phyloP scores from a whole-genome alignment of 1,140 invertebrate genomes.

The Ladona fulva region DNA sequence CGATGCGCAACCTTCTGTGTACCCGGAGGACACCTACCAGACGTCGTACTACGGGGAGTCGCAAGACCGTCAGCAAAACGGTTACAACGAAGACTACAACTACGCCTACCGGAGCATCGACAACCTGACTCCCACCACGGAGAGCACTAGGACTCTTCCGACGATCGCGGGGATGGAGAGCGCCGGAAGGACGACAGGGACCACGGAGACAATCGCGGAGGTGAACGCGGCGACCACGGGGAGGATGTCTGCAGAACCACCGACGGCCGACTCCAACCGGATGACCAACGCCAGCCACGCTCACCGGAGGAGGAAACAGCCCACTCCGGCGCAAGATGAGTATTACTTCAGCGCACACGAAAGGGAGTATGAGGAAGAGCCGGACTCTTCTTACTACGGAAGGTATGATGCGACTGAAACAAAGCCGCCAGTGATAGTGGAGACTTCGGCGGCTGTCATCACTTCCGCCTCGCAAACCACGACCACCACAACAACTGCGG shows the following conservation, averaged over 20 bases:
- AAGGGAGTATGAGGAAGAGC: background rate
- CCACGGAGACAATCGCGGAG: background rate
- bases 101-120: conserved; percentile 56
- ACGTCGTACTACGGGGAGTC: conserved; percentile 11
- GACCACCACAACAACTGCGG: conserved; percentile 27
- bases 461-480: conserved; percentile 27
- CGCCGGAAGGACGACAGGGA: background rate
- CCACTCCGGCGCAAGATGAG: background rate
- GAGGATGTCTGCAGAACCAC: background rate
- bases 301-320: conserved; percentile 18
- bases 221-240: conserved; percentile 11
- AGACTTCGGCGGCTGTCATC: conserved; percentile 25
- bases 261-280: conserved; percentile 16
- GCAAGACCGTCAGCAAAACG: conserved; percentile 5
- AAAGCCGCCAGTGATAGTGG: conserved; percentile 21
- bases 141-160: background rate
- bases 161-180: background rate
- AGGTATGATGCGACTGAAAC: conserved; percentile 19
- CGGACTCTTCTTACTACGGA: background rate
- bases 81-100: conserved; percentile 60
- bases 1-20: conserved; percentile 28
- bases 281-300: conserved; percentile 14
- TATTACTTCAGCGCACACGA: background rate
- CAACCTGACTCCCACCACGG: conserved; percentile 37
- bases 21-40: background rate